Base-by-base conservation (phyloP, 1,140 invertebrate genomes). In the Drosophila quadrilineata region DNA sequence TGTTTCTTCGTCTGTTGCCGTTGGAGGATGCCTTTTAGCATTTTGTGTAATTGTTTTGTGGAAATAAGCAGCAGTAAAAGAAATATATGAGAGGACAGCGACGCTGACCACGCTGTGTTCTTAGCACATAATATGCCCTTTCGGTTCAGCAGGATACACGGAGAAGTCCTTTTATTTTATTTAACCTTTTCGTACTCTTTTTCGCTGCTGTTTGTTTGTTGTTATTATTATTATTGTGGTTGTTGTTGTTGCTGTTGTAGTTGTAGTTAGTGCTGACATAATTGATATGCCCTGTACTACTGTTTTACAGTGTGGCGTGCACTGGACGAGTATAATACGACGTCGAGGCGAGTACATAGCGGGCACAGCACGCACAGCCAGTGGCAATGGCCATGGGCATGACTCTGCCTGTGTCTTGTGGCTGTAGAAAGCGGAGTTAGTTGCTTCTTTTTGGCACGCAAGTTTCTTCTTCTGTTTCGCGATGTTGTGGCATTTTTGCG, bases 11-110 rank as follows among this genome's bases (percentile, higher is more conserved):
- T n/a, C n/a, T 65, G 33, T 35, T 62, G 50, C 45, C 65, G 49
- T 45, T 72, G 50, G 31, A 8, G 24, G 69, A 62, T 79, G 75
- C 75, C 72, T 77, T 60, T 58, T 82, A 84, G 73, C 76, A 73
- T 82, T 84, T 85, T 73, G 77, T 84, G 73, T 82, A 82, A 82
- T 82, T 82, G 79, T 84, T 82, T 82, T 85, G 79, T 72, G 64
- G 36, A 76, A 82, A 84, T 76, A 69, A 79, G 58, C 28, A 48
- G 45, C 17, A 57, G 53, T 58, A 64, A 64, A 64, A 41, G 52
- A 48, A 64, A 57, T 48, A 49, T 41, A 64, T n/a, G n/a, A n/a
- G n/a, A n/a, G n/a, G n/a, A n/a, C n/a, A n/a, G n/a, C 41, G 40
- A 45, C 33, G 33, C 53, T 41, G 24, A n/a, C n/a, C n/a, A n/a